Base-by-base conservation (phyloP, 2,113 vertebrate species). In the Erpornis zantholeuca region DNA sequence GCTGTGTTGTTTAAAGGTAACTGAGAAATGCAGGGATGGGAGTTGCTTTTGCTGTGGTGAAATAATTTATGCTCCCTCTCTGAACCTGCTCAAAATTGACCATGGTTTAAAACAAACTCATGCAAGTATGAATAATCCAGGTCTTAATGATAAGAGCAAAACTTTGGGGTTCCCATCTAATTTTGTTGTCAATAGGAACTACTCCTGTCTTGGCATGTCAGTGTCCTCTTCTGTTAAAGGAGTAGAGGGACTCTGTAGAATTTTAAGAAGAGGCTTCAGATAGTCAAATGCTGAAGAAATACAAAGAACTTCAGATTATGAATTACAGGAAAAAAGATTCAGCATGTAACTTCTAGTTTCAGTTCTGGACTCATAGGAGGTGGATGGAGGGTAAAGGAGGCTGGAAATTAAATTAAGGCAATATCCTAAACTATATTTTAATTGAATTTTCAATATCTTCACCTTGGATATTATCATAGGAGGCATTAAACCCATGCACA, bases 401-500 rank as follows among this genome's bases (percentile, higher is more conserved):
- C 49, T 92, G 59, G 42, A 95, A 95, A 92, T 96, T 92, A 97
- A 96, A 94, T 86, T 85, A 94, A 91, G 40, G 50, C 72, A 88
- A 94, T 97, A 92, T 88, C 50, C 78, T 71, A 94, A 96, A 97
- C 90, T 96, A 59, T 86, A 86, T 90, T 94, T 90, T 97, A 97
- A 97, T 96, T 92, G 93, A 85, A 92, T 96, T 96, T 97, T 97
- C 96, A 96, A 49, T 97, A 96, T 94, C 79, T 88, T 96, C 70
- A 80, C 92, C 84, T 95, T 86, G 72, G 69, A 96, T 94, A 88
- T 92, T 94, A 96, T 95, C 87, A 92, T 94, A 93, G 47, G 23
- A 95, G 94, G 63, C 96, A 94, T 90, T 96, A 97, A 97, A 94
- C 94, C 66, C 70, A 78, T 92, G 90, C 54, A 90, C 70, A 85